Conservation (phyloP, 2,113 vertebrate species). For the Oncorhynchus keta region DNA sequence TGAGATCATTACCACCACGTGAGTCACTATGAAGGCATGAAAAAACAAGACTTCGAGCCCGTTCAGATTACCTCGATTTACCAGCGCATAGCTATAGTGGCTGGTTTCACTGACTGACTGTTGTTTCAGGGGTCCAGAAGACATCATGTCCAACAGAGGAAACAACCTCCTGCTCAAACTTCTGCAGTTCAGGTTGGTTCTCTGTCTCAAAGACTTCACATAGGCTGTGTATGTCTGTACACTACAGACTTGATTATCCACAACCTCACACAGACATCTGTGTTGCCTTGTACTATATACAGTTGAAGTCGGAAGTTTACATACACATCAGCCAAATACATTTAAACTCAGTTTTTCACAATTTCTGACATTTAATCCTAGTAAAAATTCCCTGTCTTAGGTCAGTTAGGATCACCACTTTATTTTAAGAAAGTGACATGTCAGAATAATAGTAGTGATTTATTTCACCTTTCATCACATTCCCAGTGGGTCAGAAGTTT, state of each 20-base stretch:
- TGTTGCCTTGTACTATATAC: neutral
- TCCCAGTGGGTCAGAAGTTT: too few species aligned
- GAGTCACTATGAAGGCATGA: constrained; percentile 47
- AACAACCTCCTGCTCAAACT: constrained; percentile 85
- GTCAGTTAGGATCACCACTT: too few species aligned
- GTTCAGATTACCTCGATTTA: neutral
- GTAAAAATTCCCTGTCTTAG: too few species aligned
- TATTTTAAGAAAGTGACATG: too few species aligned
- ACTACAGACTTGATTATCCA: neutral
- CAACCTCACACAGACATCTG: neutral
- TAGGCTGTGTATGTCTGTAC: neutral
- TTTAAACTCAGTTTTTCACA: too few species aligned
- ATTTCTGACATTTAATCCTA: too few species aligned
- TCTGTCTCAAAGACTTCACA: neutral
- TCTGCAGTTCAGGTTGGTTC: constrained; percentile 82
- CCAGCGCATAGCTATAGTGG: neutral
- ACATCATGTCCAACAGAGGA: constrained; percentile 88
- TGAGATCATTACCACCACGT: constrained; percentile 92
- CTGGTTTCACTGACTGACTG: neutral
- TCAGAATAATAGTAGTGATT: too few species aligned
- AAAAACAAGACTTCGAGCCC: too few species aligned
- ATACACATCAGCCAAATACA: too few species aligned
- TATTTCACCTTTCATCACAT: too few species aligned
- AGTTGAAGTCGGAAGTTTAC: too few species aligned
- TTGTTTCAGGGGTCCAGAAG: constrained; percentile 78